Conservation (phyloP, 2,797 vertebrate species). For the Leptodactylus fallax region DNA sequence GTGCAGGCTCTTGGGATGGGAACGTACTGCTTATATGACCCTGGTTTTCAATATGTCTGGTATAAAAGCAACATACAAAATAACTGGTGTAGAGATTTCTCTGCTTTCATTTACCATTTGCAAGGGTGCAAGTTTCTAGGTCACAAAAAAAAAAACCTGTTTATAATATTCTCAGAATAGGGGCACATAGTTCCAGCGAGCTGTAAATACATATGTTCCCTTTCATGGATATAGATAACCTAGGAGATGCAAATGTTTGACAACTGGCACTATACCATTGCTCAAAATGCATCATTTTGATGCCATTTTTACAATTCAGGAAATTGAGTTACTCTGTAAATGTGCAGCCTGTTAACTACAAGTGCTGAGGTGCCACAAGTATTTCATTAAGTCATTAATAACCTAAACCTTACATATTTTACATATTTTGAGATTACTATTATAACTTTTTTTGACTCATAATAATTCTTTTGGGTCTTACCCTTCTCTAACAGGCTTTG, state of each 20-base stretch:
- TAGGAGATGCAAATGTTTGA: not conserved
- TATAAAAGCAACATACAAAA: slow-evolving; percentile 9
- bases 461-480: not conserved
- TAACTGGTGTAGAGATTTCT: not conserved
- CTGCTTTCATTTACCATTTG: not conserved
- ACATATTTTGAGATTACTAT: not conserved
- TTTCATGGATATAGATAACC: not conserved
- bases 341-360: not conserved
- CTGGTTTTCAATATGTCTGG: slow-evolving; percentile 8
- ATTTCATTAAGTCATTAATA: too few species aligned
- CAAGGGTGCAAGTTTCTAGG: not conserved
- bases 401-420: too few species aligned
- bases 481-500: not conserved
- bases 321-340: not conserved
- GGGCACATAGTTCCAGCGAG: not conserved
- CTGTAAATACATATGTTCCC: not conserved
- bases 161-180: not conserved
- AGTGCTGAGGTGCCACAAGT: not conserved
- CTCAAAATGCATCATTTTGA: not conserved
- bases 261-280: not conserved
- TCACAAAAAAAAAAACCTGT: not conserved
- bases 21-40: slow-evolving; percentile 20
- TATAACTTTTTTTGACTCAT: not conserved
- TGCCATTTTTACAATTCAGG: not conserved
- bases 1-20: not conserved